Base-by-base conservation (phyloP, 2,113 vertebrate species). In the Podarcis cretensis region DNA sequence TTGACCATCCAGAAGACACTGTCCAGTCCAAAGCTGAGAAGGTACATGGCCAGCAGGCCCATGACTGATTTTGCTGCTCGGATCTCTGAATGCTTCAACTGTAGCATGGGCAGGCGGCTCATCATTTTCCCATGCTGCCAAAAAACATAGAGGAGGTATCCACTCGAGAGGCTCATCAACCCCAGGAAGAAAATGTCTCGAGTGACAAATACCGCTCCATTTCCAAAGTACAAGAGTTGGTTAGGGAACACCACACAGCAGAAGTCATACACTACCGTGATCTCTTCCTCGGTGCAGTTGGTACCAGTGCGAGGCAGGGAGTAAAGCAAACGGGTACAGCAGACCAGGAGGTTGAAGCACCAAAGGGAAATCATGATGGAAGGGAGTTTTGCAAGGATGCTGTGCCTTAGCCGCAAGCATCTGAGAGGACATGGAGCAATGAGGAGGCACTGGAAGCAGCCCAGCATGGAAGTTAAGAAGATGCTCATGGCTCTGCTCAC, bases 401-500 rank as follows among this genome's bases (percentile, higher is more conserved):
- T 91, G n/a, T 43, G 69, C 81, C 90, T 93, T 37, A 93, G 82
- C 32, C 12, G 32, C 66, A 87, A 65, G 81, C 91, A 95, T 35
- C 35, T 81, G 54, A 21, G 57, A n/a, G 91, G 65, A 30, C 86
- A 57, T 2, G 89, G 94, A 1, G 87, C 81, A 57, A 94, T 88
- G 25, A 80, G 74, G 35, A 95, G 77, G 20, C 92, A 90, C 57
- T 95, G 95, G 87, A 94, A 94, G 65, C 88, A 90, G 79, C 92
- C 92, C 12, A 93, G 48, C 48, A 94, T 86, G n/a, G 90, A 94
- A 9, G 93, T 95, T 74, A 88, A 63, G 76, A 90, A 93, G 65
- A 95, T 92, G 54, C 91, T 94, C 91, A 93, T 90, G 74, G 94
- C 86, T 43, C 94, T 93, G 65, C 83, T 87, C 20, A 93, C 68